Evolutionary conservation across 2,888 invertebrate genomes (phyloP), one percentile per base, ranked within the genome.

Genomic region (Brenthis daphne): DNA sequence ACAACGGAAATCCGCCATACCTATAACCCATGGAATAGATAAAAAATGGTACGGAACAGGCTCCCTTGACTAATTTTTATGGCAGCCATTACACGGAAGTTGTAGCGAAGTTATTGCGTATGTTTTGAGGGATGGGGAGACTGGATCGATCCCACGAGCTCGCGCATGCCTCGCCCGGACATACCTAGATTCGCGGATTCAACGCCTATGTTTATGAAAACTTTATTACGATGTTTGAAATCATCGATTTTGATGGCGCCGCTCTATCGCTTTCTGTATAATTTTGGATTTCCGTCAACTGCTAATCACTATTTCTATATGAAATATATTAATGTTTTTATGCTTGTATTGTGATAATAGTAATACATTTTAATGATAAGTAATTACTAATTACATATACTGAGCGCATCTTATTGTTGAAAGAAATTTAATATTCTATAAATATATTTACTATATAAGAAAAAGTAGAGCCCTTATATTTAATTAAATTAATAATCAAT

Each of bases 81-180:
- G 83, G 84, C 82, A 68, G 83, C 86, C 85, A 87, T 89, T 87
- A 83, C 81, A 84, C 81, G 82, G 83, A 83, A 83, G 83, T 84
- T 65, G 61, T 63, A 68, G 84, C 84, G 82, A 84, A 82, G 82
- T 89, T 88, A 85, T 87, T 86, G 85, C 82, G 89, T 88, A 90
- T 88, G 89, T 88, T 90, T 89, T 89, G 87, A 85, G 81, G 83
- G 83, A 81, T 80, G 81, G 85, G 64, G 85, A 83, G 77, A 85
- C 86, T 84, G 88, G 83, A 82, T 92, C 89, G 92, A 92, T 92
- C 86, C 89, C 89, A 88, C 85, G 89, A 89, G 85, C 77, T 65
- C 68, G 81, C 82, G 79, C 82, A 80, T 82, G 80, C 79, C 84
- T 79, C 73, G 74, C 75, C 77, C 76, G 67, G 73, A 73, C 74